Percentiles rank a stretch among this genome's conserved stretches.
Conservation (phyloP, 2,797 vertebrate species). For the Hippocampus kuda region DNA sequence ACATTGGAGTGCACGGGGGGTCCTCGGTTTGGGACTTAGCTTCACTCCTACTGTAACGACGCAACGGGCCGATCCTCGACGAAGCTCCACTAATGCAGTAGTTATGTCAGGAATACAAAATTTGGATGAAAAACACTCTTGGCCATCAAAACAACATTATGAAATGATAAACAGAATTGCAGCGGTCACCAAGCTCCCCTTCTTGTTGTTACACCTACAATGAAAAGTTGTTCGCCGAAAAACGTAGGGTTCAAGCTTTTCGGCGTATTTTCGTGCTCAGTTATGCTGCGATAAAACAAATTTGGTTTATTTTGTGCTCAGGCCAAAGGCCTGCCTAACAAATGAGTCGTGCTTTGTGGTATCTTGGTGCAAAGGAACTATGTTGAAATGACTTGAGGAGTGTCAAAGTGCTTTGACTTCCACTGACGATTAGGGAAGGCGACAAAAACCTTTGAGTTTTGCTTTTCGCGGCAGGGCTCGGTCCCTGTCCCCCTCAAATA, state of each 20-base stretch:
- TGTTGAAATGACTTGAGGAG: not conserved
- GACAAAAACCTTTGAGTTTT: not conserved
- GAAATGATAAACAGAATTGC: not conserved
- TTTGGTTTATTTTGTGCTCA: too few species aligned
- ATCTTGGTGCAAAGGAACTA: too few species aligned
- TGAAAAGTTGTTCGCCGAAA: too few species aligned
- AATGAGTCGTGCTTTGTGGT: too few species aligned
- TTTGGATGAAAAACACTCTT: too few species aligned
- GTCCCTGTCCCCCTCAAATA: not conserved
- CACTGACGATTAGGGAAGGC: too few species aligned
- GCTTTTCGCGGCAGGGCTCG: not conserved
- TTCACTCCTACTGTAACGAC: not conserved
- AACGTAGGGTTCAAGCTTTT: too few species aligned
- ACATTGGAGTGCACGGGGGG: not conserved
- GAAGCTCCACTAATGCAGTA: not conserved
- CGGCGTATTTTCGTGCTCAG: too few species aligned
- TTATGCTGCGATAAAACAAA: too few species aligned
- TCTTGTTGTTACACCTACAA: too few species aligned
- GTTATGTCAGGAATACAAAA: not conserved
- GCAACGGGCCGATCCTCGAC: not conserved
- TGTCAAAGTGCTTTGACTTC: not conserved
- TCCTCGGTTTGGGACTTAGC: not conserved
- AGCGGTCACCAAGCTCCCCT: not conserved
- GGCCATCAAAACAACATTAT: too few species aligned
- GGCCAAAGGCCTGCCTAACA: too few species aligned